Base-by-base conservation (phyloP, 2,113 vertebrate genomes). In the Chroicocephalus ridibundus region DNA sequence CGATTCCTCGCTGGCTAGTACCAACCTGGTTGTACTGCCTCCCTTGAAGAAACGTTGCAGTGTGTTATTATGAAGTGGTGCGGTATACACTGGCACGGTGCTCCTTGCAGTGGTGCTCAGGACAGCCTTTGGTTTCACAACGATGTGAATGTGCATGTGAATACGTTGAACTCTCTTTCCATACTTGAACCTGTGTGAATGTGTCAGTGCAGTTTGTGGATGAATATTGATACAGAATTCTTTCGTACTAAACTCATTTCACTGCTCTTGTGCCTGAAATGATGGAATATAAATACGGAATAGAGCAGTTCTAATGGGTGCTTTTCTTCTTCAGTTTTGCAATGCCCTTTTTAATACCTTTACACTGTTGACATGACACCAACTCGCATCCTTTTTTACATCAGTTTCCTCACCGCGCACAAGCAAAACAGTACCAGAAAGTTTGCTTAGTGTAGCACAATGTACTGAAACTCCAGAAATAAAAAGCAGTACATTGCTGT, bases 1-100 rank as follows among this genome's bases (percentile, higher is more conserved):
- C 2, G 0, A 12, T 26, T 60, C 47, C 74, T 54, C 0, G 0
- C n/a, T 71, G 58, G 6, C 47, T n/a, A 17, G 46, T 36, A 13
- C 29, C 47, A 44, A 15, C 21, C 38, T 49, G 64, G 31, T 5
- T 66, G 69, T 8, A 5, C 57, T 75, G 58, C 29, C 70, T 64
- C 20, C 13, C 44, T 29, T 32, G 26, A 64, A 29, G 27, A 52
- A 52, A 11, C 0, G 0, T 7, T 82, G 79, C 46, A 42, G 27
- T 18, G 1, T 16, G 21, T 24, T 61, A 1, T 19, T 9, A 2
- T 1, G 32, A n/a, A 11, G 34, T 17, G 42, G 21, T 21, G 36
- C 24, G 24, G 68, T 13, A 10, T 4, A 13, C 11, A 3, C 4
- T 29, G 2, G 15, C 49, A 11, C 55, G 22, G 64, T 4, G 3